phyloP scores from a whole-genome alignment of 2,888 invertebrate species.

The Plagiodera versicolora region DNA sequence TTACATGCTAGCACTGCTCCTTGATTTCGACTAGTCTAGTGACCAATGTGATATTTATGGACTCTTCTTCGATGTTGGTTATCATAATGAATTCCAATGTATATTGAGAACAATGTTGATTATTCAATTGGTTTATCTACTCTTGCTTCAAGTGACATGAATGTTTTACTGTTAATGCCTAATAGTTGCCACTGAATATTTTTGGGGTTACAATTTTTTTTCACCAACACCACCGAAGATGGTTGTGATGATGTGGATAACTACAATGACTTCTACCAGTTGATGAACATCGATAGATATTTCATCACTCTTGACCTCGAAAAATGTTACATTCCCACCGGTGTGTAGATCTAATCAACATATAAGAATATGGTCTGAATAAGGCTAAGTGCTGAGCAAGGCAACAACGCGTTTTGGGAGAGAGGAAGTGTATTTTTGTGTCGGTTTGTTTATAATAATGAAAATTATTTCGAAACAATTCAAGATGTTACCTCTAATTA shows the following conservation, averaged over 20 bases:
- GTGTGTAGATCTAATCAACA: conserved; percentile 13
- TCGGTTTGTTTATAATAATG: conserved; percentile 42
- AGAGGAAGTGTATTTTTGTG: conserved; percentile 46
- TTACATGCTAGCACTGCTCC: conserved; percentile 51
- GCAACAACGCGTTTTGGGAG: conserved; percentile 43
- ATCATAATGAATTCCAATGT: not conserved
- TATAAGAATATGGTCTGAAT: conserved; percentile 38
- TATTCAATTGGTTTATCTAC: not conserved
- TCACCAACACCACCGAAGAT: conserved; percentile 17
- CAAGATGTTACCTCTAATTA: conserved; percentile 20
- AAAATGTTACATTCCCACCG: not conserved
- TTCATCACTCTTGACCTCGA: not conserved
- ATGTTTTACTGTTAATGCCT: too few relatives aligned
- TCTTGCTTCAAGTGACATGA: not conserved
- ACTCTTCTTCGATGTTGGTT: conserved; percentile 25
- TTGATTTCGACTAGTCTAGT: conserved; percentile 45
- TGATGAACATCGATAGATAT: conserved; percentile 2
- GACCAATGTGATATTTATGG: conserved; percentile 20
- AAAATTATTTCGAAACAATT: conserved; percentile 24
- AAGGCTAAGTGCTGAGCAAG: conserved; percentile 53
- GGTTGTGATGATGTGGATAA: not conserved
- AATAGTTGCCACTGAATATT: too few relatives aligned
- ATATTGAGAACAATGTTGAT: not conserved
- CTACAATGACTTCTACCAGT: conserved; percentile 2
- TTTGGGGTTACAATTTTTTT: not conserved